Evolutionary conservation across 2,797 vertebrate genomes (phyloP).

Genomic region (Coreius guichenoti): DNA sequence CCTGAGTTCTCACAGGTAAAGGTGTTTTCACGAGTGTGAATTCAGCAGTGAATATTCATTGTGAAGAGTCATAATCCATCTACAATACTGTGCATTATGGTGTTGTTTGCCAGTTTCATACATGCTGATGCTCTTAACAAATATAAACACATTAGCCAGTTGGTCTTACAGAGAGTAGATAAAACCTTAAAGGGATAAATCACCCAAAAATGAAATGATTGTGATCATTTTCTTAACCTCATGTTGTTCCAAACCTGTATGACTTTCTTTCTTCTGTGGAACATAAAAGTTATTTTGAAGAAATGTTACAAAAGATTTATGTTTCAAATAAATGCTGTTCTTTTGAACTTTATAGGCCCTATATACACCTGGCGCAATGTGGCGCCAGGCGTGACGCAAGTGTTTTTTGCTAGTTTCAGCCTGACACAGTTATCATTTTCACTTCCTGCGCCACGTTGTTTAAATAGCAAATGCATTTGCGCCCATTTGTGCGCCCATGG

Average conservation of each 20-base stretch:
- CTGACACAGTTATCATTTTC: too few species aligned
- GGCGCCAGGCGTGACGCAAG: too few species aligned
- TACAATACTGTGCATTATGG: background rate
- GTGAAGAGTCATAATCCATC: conserved; percentile 23
- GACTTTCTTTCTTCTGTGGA: background rate
- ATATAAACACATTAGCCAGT: background rate
- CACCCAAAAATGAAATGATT: background rate
- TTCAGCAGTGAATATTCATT: conserved; percentile 23
- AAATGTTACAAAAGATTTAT: background rate
- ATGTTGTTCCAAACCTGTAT: background rate
- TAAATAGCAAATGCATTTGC: too few species aligned
- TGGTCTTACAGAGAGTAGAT: background rate
- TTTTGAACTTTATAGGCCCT: background rate
- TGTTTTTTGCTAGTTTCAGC: too few species aligned
- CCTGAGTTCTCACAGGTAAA: conserved; percentile 2
- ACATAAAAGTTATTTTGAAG: background rate
- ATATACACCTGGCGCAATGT: too few species aligned
- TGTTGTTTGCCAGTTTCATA: conserved; percentile 11
- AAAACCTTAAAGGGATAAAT: background rate
- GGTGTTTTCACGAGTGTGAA: background rate
- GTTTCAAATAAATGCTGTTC: background rate
- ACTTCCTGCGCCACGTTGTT: too few species aligned
- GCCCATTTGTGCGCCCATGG: too few species aligned
- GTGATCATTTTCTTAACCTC: background rate
- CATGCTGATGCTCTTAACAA: conserved; percentile 26